Evolutionary conservation across 2,113 vertebrate species (phyloP).

Genomic region (Mormoops blainvillei): DNA sequence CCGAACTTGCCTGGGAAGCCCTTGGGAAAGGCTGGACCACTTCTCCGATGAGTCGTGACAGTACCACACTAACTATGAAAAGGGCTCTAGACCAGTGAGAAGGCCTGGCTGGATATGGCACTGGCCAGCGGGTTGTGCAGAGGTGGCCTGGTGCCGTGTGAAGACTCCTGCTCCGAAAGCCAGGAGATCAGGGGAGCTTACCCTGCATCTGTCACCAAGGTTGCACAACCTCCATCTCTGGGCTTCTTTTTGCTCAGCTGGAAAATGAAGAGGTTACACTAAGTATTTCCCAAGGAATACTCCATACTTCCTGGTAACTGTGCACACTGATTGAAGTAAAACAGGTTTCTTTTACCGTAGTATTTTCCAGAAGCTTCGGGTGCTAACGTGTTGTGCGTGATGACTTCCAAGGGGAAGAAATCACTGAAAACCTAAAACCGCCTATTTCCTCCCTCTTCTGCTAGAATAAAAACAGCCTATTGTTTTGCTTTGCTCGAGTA

Average conservation of each 20-base stretch:
- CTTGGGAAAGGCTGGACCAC: background rate
- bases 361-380: background rate
- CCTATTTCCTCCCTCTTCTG: background rate
- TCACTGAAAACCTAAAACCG: background rate
- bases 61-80: background rate
- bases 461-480: background rate
- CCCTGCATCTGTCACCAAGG: background rate
- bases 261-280: background rate
- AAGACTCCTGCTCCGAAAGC: background rate
- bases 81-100: background rate
- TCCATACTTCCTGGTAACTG: background rate
- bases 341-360: background rate
- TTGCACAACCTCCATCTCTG: background rate
- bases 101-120: background rate
- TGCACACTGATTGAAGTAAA: background rate
- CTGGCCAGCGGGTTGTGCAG: background rate
- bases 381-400: background rate
- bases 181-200: too few species aligned
- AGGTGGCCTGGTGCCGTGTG: background rate
- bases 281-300: background rate
- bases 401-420: background rate
- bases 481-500: background rate
- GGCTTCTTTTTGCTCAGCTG: background rate
- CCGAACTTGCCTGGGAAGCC: background rate
- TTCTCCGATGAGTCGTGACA: background rate